phyloP scores from a whole-genome alignment of 2,888 invertebrate species.

The Ametastegia equiseti region DNA sequence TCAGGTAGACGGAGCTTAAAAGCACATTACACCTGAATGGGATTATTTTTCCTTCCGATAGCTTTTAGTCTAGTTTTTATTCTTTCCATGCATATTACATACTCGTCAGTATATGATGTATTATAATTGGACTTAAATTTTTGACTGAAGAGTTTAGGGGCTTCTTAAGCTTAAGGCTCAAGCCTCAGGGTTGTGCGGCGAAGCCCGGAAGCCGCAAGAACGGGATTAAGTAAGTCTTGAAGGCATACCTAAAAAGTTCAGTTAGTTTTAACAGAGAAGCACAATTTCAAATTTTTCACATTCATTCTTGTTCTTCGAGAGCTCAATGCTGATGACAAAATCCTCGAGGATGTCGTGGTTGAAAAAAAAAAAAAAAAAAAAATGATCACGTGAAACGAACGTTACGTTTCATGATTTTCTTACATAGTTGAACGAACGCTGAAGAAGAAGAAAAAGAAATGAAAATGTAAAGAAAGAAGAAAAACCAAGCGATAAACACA shows the following conservation, averaged over 20 bases:
- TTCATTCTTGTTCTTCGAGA: background rate
- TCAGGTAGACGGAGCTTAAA: background rate
- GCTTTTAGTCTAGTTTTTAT: background rate
- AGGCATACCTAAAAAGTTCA: background rate
- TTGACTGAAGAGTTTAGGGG: background rate
- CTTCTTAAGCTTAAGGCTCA: background rate
- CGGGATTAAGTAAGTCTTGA: constrained; percentile 5
- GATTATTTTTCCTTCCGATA: background rate
- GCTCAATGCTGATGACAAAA: background rate
- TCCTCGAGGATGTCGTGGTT: too few species aligned
- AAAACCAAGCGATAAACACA: background rate
- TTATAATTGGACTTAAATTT: constrained; percentile 15
- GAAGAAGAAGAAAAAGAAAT: background rate
- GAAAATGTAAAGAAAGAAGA: background rate
- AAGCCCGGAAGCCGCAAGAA: background rate
- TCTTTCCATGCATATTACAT: background rate
- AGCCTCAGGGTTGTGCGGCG: background rate
- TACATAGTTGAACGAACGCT: too few species aligned
- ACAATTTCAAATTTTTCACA: background rate
- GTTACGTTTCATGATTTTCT: too few species aligned
- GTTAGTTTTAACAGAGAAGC: background rate
- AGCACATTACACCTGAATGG: background rate
- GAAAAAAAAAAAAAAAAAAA: background rate
- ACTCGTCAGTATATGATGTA: background rate
- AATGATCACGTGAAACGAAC: background rate